Evolutionary conservation across 1,140 invertebrate species (phyloP).

Genomic region (Aphidius gifuensis): DNA sequence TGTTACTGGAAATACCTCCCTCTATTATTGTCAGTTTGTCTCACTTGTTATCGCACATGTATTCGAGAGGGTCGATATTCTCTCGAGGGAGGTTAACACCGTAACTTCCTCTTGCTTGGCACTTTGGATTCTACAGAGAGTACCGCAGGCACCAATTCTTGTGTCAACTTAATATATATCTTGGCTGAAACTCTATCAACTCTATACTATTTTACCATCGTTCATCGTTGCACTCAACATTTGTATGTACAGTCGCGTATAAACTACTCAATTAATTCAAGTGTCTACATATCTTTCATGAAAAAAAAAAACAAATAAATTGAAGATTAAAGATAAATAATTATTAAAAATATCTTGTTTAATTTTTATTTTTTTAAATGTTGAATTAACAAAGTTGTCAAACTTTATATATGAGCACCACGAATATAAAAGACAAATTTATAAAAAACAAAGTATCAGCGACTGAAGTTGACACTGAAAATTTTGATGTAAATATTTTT

Average conservation of each 20-base stretch:
- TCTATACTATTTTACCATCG: slow-evolving; percentile 14
- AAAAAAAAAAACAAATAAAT: not conserved
- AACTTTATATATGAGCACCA: too few species aligned
- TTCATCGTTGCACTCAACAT: slow-evolving; percentile 1
- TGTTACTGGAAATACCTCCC: slow-evolving; percentile 46
- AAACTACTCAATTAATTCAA: slow-evolving; percentile 3
- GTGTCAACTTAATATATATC: slow-evolving; percentile 1
- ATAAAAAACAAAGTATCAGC: too few species aligned
- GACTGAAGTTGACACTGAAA: too few species aligned
- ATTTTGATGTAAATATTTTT: too few species aligned
- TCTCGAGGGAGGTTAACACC: slow-evolving; percentile 17
- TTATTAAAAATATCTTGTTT: too few species aligned
- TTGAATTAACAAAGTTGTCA: too few species aligned
- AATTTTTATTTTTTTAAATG: too few species aligned
- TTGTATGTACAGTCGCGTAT: not conserved
- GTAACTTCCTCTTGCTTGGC: slow-evolving; percentile 17
- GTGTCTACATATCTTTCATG: too few species aligned
- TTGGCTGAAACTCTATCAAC: not conserved
- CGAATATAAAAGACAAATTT: too few species aligned
- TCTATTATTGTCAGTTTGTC: slow-evolving; percentile 21
- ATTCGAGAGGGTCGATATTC: not conserved
- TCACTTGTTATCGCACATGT: slow-evolving; percentile 8
- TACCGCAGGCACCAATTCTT: slow-evolving; percentile 13
- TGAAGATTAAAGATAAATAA: too few species aligned
- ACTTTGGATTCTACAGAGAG: slow-evolving; percentile 20